A percentile compares a stretch with the other conserved stretches of the same genome.
phyloP scores from a whole-genome alignment of 2,888 invertebrate species.

The Chloroclysta siterata region DNA sequence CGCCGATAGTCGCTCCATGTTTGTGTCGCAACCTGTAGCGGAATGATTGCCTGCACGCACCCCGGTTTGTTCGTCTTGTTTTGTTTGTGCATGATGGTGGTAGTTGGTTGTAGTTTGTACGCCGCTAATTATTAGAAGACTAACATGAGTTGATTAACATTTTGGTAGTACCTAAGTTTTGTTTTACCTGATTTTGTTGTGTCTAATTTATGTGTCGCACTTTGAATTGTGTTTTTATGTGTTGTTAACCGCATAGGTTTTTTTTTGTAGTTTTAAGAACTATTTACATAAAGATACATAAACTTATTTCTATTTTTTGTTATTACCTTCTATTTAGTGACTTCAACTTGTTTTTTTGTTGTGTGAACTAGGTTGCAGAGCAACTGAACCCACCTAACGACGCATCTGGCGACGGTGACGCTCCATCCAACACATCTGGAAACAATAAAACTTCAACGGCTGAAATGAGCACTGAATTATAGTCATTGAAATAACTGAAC shows the following conservation, averaged over 20 bases:
- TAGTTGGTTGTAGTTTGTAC: slow-evolving; percentile 48
- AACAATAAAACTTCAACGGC: slow-evolving; percentile 66
- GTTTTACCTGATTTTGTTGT: slow-evolving; percentile 33
- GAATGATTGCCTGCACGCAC: slow-evolving; percentile 79
- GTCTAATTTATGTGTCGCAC: slow-evolving; percentile 48
- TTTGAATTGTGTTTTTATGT: slow-evolving; percentile 43
- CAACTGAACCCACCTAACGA: slow-evolving; percentile 67
- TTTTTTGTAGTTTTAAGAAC: neutral
- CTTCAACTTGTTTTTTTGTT: slow-evolving; percentile 20
- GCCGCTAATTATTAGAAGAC: slow-evolving; percentile 49
- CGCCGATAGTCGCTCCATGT: slow-evolving; percentile 53
- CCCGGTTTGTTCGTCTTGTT: slow-evolving; percentile 66
- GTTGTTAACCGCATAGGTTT: slow-evolving; percentile 28
- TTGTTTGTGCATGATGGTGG: slow-evolving; percentile 68
- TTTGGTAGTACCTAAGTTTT: slow-evolving; percentile 22
- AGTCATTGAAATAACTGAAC: slow-evolving; percentile 40
- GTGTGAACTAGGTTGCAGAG: slow-evolving; percentile 75
- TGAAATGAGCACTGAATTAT: slow-evolving; percentile 90
- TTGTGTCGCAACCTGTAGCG: slow-evolving; percentile 72
- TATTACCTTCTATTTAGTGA: neutral
- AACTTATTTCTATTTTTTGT: neutral
- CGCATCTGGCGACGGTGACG: slow-evolving; percentile 50
- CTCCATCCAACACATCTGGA: slow-evolving; percentile 50
- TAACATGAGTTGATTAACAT: slow-evolving; percentile 58
- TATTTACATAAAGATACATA: neutral